Evolutionary conservation across 1,140 invertebrate species (phyloP), one percentile per base, ranked within the genome.

Genomic region (Choristoneura fumiferana): DNA sequence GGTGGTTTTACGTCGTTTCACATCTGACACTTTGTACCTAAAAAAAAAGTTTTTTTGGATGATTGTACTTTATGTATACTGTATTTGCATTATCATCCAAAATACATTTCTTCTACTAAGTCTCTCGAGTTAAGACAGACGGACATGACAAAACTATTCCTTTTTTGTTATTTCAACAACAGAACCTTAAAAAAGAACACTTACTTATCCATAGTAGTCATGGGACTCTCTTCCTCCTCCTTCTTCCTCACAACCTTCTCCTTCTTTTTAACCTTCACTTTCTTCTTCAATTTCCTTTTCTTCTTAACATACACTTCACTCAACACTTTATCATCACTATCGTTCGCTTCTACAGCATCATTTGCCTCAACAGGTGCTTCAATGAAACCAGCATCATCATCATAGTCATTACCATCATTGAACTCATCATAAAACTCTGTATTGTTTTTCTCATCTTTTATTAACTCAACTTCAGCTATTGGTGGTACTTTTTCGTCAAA

Each of bases 11-110:
- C 84, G 53, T 0, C 84, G 62, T 60, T 78, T 82, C 0, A 87
- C 76, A 17, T 78, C 76, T 0, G 73, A 68, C 0, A 56, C 76
- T 69, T 84, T 86, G 67, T 80, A 86, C 52, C 83, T 86, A 58
- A 1, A 57, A 65, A 29, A 3, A 14, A 39, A 39, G 8, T 52
- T 1, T 37, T 10, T 10, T 9, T 4, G 33, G 4, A 34, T 34
- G 33, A 34, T 5, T 34, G 9, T 34, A 34, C 4, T 34, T 34
- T 34, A 34, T 9, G 33, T 34, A 34, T n/a, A n/a, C n/a, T n/a
- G n/a, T n/a, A n/a, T n/a, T n/a, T n/a, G n/a, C n/a, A n/a, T n/a
- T n/a, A n/a, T n/a, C n/a, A n/a, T n/a, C n/a, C n/a, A n/a, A n/a
- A n/a, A n/a, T n/a, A n/a, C n/a, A n/a, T n/a, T n/a, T n/a, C n/a